Conservation (phyloP, 2,113 vertebrate genomes). For the Casuarius casuarius region DNA sequence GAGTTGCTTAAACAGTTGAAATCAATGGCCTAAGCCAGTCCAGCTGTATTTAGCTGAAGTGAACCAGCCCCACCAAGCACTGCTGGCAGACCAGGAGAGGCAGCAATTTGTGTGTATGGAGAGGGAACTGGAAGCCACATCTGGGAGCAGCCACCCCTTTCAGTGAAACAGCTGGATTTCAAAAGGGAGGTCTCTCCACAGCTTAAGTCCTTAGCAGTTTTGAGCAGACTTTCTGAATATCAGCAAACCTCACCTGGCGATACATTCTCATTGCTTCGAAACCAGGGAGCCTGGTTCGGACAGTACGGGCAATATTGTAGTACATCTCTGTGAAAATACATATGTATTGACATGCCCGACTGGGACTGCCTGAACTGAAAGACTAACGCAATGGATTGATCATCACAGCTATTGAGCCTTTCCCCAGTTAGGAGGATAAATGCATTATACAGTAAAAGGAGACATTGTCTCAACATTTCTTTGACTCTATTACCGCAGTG, state of each 20-base stretch:
- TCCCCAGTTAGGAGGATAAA: slow-evolving; percentile 10
- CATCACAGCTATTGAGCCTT: slow-evolving; percentile 14
- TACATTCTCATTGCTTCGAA: background rate
- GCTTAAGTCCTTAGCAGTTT: background rate
- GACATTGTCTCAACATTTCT: background rate
- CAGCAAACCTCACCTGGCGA: background rate
- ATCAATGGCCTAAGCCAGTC: background rate
- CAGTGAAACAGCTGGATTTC: background rate
- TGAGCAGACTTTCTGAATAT: background rate
- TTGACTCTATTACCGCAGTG: background rate
- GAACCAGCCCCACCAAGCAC: background rate
- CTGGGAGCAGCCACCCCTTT: background rate
- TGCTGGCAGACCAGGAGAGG: background rate
- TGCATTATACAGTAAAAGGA: background rate
- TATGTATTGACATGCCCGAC: rapidly evolving
- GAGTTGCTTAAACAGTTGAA: background rate
- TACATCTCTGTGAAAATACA: background rate
- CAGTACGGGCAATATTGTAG: background rate
- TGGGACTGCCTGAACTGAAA: background rate
- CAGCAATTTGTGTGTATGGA: background rate
- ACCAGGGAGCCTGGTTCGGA: background rate
- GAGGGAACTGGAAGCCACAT: background rate
- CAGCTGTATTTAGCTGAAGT: background rate
- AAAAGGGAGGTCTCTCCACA: background rate
- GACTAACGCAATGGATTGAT: slow-evolving; percentile 27